These are phyloP conservation scores for Desmophyllum pertusum DNA, from an alignment of 92 coral and sea anemone genomes.

Conservation along the genomic window DNA sequence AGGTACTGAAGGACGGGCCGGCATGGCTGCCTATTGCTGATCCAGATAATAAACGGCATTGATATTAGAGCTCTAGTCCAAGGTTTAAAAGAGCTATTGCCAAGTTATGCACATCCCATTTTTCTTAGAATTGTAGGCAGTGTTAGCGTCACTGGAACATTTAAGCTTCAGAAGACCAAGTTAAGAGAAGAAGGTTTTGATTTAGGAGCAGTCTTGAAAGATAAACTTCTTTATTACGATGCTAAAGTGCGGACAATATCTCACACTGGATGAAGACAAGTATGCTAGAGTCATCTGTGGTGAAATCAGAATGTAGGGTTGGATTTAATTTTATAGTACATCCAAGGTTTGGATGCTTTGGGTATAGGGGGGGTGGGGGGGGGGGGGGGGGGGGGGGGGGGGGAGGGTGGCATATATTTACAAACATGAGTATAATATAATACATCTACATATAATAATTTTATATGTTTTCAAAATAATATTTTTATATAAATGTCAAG, in stretches of 20 bases:
- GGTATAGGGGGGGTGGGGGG: too few relatives aligned
- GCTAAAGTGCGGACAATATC: constrained; percentile 63
- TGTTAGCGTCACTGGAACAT: constrained; percentile 86
- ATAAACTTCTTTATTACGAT: constrained; percentile 70
- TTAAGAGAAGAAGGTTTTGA: constrained; percentile 88
- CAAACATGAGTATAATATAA: too few relatives aligned
- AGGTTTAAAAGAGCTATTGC: constrained; percentile 62
- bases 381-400: too few relatives aligned
- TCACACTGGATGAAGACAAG: constrained; percentile 62
- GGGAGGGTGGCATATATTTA: too few relatives aligned
- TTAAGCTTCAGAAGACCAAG: constrained; percentile 87
- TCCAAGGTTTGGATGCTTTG: too few relatives aligned
- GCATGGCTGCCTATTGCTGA: constrained; percentile 95
- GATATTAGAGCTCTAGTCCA: constrained; percentile 62
- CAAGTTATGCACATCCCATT: constrained; percentile 84
- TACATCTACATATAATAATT: too few relatives aligned
- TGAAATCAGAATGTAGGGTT: constrained; percentile 57
- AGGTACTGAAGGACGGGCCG: constrained; percentile 94
- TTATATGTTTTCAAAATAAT: too few relatives aligned
- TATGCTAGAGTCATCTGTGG: constrained; percentile 67
- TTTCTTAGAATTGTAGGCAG: constrained; percentile 78
- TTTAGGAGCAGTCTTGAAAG: constrained; percentile 60
- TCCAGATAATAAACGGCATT: constrained; percentile 61
- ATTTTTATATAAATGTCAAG: too few relatives aligned
- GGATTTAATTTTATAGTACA: too few relatives aligned